Base-by-base conservation (phyloP, 2,113 vertebrate genomes). In the Pollachius pollachius region DNA sequence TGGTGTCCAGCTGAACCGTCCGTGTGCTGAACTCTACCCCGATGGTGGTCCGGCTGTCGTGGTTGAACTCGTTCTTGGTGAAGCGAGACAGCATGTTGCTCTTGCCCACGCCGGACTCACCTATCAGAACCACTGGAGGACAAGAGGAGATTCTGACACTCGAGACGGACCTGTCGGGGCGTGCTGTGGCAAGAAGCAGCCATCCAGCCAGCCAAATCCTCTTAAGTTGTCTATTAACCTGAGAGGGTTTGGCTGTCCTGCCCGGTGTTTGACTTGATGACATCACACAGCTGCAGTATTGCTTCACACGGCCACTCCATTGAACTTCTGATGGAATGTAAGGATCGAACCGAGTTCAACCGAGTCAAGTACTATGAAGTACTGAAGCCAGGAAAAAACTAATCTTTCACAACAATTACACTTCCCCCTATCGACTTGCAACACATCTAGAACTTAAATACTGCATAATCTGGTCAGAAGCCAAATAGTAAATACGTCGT, bases 11-110 rank as follows among this genome's bases (percentile, higher is more conserved):
- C 74, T 92, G 89, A 57, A 99, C 83, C 0, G 94, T 95, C 69
- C 97, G 92, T 0, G 96, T 98, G 88, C 96, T 98, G 90, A 99
- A 99, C 90, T 99, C 97, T 2, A 99, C 96, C 0, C 96, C 97
- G 1, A 99, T 99, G 78, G 97, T 99, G 70, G 96, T 97, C 12
- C 97, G 94, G 73, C 95, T 99, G 88, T 99, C 97, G 0, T 96
- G 96, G 80, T 88, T 94, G 87, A 99, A 99, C 81, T 99, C 96
- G 0, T 97, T 99, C 78, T 97, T 94, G 1, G 97, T 99, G 89
- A 97, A 99, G 52, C 96, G 94, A 83, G 72, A 89, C 52, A 93
- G 82, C 19, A 93, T 82, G 87, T 93, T 93, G 82, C 91, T 93
- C 72, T 93, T 93, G 9, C 92, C 92, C 1, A 93, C 92, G 0